Conservation (phyloP, 1,140 invertebrate genomes). For the Sogatella furcifera region DNA sequence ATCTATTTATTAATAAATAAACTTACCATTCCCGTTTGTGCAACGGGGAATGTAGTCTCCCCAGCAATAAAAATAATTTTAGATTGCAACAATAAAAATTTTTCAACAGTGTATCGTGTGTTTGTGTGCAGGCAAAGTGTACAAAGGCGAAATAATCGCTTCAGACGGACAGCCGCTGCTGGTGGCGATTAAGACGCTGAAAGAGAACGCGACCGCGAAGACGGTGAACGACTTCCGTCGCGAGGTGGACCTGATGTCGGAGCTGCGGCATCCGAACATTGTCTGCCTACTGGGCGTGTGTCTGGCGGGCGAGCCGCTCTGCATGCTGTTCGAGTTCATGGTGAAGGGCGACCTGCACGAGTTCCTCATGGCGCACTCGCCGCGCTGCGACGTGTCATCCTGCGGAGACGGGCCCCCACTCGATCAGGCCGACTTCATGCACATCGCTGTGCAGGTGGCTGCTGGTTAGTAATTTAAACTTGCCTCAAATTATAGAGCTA, state of each 20-base stretch:
- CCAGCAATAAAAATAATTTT: too few species aligned
- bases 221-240: constrained; percentile 84
- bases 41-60: too few species aligned
- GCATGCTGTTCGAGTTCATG: constrained; percentile 96
- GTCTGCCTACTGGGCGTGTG: constrained; percentile 90
- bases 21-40: too few species aligned
- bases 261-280: constrained; percentile 89
- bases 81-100: too few species aligned
- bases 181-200: constrained; percentile 89
- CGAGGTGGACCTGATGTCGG: constrained; percentile 83
- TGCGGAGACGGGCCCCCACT: constrained; percentile 54
- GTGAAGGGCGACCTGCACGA: constrained; percentile 89
- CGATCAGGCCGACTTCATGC: constrained; percentile 68
- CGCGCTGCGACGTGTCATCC: constrained; percentile 46
- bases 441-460: constrained; percentile 83
- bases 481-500: too few species aligned
- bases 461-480: constrained; percentile 41
- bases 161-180: constrained; percentile 48
- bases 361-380: constrained; percentile 82
- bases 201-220: constrained; percentile 84
- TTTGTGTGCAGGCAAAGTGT: constrained; percentile 58
- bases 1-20: too few species aligned
- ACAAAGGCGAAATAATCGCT: constrained; percentile 80
- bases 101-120: too few species aligned
- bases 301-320: constrained; percentile 80